A percentile compares a stretch with the other conserved stretches of the same genome.
Evolutionary conservation across 2,888 invertebrate genomes (phyloP).

Genomic region (Neoascia interrupta): DNA sequence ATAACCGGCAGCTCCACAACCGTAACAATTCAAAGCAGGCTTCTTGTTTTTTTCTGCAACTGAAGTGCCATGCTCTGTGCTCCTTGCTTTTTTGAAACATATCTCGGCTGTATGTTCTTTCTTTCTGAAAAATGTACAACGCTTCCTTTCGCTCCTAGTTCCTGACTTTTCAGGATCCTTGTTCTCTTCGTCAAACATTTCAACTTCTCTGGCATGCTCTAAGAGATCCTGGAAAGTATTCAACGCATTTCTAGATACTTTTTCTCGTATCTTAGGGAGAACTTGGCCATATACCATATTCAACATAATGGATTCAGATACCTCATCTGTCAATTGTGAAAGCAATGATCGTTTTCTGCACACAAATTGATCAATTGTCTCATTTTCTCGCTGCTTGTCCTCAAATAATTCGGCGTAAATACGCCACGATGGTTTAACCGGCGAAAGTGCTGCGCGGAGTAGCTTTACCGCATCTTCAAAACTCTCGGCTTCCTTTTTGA

Average conservation of each 20-base stretch:
- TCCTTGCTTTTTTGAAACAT: background rate
- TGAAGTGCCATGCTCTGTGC: background rate
- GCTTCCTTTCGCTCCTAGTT: too few species aligned
- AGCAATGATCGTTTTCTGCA: constrained; percentile 6
- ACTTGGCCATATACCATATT: background rate
- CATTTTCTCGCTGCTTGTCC: background rate
- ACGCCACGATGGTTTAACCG: constrained; percentile 18
- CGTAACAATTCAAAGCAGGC: background rate
- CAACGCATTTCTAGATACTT: too few species aligned
- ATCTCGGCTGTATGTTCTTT: background rate
- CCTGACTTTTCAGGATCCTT: background rate
- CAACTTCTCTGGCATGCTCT: background rate
- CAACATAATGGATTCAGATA: too few species aligned
- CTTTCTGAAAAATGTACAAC: too few species aligned
- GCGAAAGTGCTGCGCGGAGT: background rate
- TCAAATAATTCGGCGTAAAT: constrained; percentile 8
- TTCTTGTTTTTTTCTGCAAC: background rate
- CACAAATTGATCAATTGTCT: background rate
- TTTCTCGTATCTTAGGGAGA: too few species aligned
- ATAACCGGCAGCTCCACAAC: background rate
- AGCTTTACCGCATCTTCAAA: constrained; percentile 18
- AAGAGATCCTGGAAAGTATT: background rate
- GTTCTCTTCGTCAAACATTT: background rate
- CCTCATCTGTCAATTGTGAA: background rate
- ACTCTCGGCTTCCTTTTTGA: background rate